phyloP scores from a whole-genome alignment of 2,888 invertebrate genomes.

The Julus scanicus region DNA sequence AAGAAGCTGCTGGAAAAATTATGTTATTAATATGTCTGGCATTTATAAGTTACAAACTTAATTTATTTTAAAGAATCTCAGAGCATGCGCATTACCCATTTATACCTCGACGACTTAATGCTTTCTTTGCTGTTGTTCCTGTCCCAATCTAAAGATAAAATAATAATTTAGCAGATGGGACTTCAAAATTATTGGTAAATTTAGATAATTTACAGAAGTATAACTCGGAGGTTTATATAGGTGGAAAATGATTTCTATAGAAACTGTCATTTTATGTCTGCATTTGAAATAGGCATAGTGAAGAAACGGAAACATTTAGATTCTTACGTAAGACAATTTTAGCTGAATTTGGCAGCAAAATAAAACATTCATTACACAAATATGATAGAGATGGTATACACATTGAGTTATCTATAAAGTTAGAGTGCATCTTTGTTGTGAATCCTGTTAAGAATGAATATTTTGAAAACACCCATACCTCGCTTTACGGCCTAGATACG shows the following conservation, averaged over 20 bases:
- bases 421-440: not conserved
- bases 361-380: slow-evolving; percentile 45
- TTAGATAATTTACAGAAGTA: not conserved
- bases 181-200: not conserved
- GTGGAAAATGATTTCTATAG: not conserved
- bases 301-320: not conserved
- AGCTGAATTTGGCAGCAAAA: not conserved
- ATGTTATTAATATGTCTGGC: not conserved
- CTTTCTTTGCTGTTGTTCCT: not conserved
- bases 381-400: not conserved
- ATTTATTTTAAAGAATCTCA: not conserved
- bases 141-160: not conserved
- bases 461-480: not conserved
- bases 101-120: not conserved
- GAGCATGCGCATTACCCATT: not conserved
- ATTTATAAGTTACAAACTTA: not conserved
- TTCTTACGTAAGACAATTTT: slow-evolving; percentile 45
- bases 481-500: too few species aligned
- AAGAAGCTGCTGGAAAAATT: not conserved
- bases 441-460: not conserved
- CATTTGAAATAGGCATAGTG: not conserved
- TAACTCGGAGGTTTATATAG: not conserved
- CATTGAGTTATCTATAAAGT: slow-evolving; percentile 2
- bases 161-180: not conserved
- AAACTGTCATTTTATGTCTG: not conserved